These are phyloP conservation scores for Gymnopithys bicolor DNA, from an alignment of 2,797 vertebrate species.

Conservation along the genomic window DNA sequence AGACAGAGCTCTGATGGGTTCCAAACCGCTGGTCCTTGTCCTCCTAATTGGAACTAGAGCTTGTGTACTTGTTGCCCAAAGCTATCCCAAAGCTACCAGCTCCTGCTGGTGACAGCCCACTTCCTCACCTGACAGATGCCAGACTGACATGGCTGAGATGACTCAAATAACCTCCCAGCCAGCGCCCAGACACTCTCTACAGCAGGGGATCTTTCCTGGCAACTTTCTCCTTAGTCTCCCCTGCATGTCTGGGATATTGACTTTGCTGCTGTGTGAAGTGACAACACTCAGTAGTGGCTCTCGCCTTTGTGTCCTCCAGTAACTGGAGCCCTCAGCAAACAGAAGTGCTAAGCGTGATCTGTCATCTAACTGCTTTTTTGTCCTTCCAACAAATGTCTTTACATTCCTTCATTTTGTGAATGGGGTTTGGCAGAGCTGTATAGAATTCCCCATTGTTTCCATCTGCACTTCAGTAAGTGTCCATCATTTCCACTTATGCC, in stretches of 20 bases:
- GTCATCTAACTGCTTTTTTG: slow-evolving; percentile 48
- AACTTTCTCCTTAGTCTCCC: background rate
- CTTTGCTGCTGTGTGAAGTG: background rate
- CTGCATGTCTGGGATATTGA: background rate
- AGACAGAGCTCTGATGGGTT: background rate
- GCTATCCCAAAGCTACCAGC: background rate
- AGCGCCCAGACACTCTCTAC: slow-evolving; percentile 22
- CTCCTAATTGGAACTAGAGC: background rate
- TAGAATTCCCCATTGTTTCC: slow-evolving; percentile 42
- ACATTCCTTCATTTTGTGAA: slow-evolving; percentile 38
- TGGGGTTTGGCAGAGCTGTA: slow-evolving; percentile 13
- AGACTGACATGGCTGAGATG: background rate
- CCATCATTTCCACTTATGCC: background rate
- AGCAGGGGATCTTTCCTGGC: background rate
- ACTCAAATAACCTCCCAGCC: slow-evolving; percentile 13
- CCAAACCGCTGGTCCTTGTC: background rate
- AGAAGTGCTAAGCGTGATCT: slow-evolving; percentile 31
- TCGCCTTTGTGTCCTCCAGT: background rate
- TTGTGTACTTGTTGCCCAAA: background rate
- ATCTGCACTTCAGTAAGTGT: background rate
- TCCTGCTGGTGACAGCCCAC: slow-evolving; percentile 25
- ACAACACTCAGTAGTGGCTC: background rate
- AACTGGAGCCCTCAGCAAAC: background rate
- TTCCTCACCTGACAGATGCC: background rate
- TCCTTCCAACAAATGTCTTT: slow-evolving; percentile 36